Conservation (phyloP, 2,888 invertebrate species). For the Brenthis ino region DNA sequence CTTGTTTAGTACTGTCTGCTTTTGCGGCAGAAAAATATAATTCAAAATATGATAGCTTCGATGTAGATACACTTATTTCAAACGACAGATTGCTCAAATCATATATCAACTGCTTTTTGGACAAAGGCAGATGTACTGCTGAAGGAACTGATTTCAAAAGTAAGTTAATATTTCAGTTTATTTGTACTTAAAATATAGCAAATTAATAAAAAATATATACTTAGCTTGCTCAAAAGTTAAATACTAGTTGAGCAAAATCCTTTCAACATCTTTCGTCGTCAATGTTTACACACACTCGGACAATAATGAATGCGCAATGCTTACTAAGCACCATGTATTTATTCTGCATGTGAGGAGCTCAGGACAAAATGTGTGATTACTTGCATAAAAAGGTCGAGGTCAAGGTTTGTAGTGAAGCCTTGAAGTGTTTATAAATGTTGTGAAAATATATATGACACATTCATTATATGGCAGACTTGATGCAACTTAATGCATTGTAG, state of each 20-base stretch:
- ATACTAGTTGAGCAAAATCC: conserved; percentile 15
- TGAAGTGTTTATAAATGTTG: conserved; percentile 38
- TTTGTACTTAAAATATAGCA: not conserved
- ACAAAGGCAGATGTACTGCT: conserved; percentile 86
- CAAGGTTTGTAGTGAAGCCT: conserved; percentile 27
- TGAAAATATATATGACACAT: conserved; percentile 5
- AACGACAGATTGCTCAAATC: conserved; percentile 87
- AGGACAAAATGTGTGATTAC: conserved; percentile 44
- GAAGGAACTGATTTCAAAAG: conserved; percentile 88
- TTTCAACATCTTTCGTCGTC: conserved; percentile 21
- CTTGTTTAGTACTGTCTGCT: conserved; percentile 60
- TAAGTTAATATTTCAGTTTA: conserved; percentile 63
- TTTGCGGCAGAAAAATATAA: conserved; percentile 82
- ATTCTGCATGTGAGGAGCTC: conserved; percentile 43
- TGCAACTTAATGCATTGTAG: not conserved
- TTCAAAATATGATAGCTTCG: conserved; percentile 87
- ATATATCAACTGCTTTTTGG: conserved; percentile 87
- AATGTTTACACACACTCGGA: conserved; percentile 26
- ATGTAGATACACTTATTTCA: conserved; percentile 85
- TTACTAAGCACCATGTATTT: conserved; percentile 35
- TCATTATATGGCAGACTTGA: not conserved
- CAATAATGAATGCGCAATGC: conserved; percentile 30
- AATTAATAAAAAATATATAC: not conserved
- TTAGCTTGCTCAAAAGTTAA: conserved; percentile 13
- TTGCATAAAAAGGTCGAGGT: conserved; percentile 39